These are phyloP conservation scores for Zaprionus nigranus DNA, from an alignment of 1,140 invertebrate species.

Conservation along the genomic window DNA sequence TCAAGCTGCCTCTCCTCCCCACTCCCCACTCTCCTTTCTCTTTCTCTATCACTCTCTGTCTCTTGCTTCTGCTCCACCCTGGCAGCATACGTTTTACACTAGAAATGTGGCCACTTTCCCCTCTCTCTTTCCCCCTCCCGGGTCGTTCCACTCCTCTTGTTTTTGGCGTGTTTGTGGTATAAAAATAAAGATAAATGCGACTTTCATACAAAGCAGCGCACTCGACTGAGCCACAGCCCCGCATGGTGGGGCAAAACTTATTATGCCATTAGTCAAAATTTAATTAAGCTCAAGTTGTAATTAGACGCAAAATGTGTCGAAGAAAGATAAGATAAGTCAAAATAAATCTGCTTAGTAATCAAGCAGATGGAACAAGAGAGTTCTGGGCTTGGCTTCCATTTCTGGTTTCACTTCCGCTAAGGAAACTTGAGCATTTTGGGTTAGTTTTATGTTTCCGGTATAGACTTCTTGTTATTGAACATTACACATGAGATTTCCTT, in stretches of 20 bases:
- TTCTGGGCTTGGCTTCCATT: background rate
- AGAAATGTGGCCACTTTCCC: slow-evolving; percentile 51
- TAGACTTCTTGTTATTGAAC: no score
- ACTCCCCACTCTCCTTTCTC: background rate
- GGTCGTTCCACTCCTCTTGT: slow-evolving; percentile 37
- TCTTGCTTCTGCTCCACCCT: slow-evolving; percentile 17
- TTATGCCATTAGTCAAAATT: slow-evolving; percentile 9
- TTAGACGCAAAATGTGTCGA: background rate
- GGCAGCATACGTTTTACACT: slow-evolving; percentile 56
- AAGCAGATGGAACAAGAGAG: background rate
- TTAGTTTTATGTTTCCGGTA: background rate
- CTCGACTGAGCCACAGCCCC: slow-evolving; percentile 36
- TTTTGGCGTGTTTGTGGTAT: slow-evolving; percentile 77
- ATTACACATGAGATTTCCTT: no score
- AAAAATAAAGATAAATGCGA: slow-evolving; percentile 84
- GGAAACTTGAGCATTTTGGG: background rate
- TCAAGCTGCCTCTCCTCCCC: background rate
- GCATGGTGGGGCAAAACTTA: slow-evolving; percentile 21
- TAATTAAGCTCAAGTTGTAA: background rate
- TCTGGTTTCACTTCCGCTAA: background rate
- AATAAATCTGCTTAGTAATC: background rate
- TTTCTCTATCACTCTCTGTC: background rate
- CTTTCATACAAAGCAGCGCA: slow-evolving; percentile 73
- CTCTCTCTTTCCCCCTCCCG: background rate
- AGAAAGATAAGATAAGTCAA: background rate